phyloP scores from a whole-genome alignment of 2,797 vertebrate genomes.

The Eospalax fontanierii region DNA sequence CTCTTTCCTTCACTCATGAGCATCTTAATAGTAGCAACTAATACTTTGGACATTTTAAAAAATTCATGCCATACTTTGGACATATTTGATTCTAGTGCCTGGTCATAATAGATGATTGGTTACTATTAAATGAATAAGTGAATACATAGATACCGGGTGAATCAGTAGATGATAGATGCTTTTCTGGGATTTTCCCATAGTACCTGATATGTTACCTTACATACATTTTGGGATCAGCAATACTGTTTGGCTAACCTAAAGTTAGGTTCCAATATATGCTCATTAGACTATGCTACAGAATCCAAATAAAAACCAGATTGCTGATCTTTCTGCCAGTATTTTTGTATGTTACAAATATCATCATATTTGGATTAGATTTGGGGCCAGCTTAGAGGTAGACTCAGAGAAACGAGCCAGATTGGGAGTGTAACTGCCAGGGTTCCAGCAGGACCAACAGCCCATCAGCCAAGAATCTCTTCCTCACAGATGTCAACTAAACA shows the following conservation, averaged over 20 bases:
- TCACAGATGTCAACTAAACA: slow-evolving; percentile 6
- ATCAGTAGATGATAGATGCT: neutral
- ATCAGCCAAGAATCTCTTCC: slow-evolving; percentile 37
- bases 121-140: neutral
- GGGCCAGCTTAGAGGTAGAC: slow-evolving; percentile 37
- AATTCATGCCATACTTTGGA: neutral
- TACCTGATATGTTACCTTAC: neutral
- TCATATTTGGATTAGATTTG: slow-evolving; percentile 57
- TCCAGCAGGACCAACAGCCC: slow-evolving; percentile 62
- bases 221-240: slow-evolving; percentile 48
- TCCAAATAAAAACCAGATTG: slow-evolving; percentile 75
- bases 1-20: neutral
- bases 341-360: slow-evolving; percentile 62
- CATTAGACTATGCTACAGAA: slow-evolving; percentile 66
- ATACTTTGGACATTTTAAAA: neutral
- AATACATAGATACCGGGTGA: neutral
- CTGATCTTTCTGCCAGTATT: slow-evolving; percentile 68
- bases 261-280: slow-evolving; percentile 46
- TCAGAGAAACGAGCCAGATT: slow-evolving; percentile 55
- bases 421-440: neutral
- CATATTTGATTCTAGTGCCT: neutral
- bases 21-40: neutral
- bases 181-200: slow-evolving; percentile 15
- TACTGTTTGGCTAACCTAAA: slow-evolving; percentile 45
- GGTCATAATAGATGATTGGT: neutral